These are phyloP conservation scores for Clupea harengus DNA, from an alignment of 2,113 vertebrate genomes.

Conservation along the genomic window DNA sequence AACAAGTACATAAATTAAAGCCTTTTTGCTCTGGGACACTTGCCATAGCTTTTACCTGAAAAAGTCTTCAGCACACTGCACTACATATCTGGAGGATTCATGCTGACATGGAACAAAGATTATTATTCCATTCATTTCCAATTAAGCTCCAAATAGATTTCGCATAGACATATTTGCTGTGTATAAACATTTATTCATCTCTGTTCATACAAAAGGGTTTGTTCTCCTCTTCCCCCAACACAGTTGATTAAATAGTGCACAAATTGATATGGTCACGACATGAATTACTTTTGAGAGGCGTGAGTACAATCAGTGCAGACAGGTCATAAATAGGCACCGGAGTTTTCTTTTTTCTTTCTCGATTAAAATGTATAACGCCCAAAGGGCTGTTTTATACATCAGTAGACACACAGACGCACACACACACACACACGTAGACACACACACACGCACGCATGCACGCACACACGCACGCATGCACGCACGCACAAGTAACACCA, in stretches of 20 bases:
- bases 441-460: conserved; percentile 11
- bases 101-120: conserved; percentile 12
- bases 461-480: not conserved
- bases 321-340: conserved; percentile 33
- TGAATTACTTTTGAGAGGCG: conserved; percentile 20
- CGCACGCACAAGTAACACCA: not conserved
- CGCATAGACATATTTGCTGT: not conserved
- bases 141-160: not conserved
- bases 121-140: not conserved
- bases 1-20: conserved; percentile 21
- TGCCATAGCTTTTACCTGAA: not conserved
- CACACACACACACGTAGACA: not conserved
- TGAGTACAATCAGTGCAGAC: conserved; percentile 43
- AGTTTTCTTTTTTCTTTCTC: conserved; percentile 15
- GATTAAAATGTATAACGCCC: not conserved
- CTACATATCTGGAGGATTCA: not conserved
- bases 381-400: not conserved
- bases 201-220: conserved; percentile 45
- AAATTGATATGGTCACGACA: conserved; percentile 33
- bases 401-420: not conserved
- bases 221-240: not conserved
- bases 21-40: not conserved
- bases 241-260: conserved; percentile 35
- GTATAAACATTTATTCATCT: conserved; percentile 49
- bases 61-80: not conserved